A percentile compares a stretch with the other conserved stretches of the same genome.
These are phyloP conservation scores for Syngnathoides biaculeatus DNA, from an alignment of 2,113 vertebrate genomes.

Conservation along the genomic window DNA sequence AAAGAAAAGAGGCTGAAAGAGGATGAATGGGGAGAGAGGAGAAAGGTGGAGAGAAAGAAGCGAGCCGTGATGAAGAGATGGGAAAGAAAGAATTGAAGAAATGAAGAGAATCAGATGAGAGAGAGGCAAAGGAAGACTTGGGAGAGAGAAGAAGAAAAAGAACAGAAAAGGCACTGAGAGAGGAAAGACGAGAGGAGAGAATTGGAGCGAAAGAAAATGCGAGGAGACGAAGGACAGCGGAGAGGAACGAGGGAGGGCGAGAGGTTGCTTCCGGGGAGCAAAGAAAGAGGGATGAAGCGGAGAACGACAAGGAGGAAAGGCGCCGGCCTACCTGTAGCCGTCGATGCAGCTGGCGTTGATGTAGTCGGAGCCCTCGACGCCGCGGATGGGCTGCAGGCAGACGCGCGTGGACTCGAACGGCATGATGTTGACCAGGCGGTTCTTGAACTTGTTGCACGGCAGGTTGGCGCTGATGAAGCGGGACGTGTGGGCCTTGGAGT, in stretches of 20 bases:
- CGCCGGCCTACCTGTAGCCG: slow-evolving; percentile 81
- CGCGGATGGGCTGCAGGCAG: slow-evolving; percentile 93
- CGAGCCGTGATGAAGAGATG: not conserved
- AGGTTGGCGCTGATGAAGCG: slow-evolving; percentile 97
- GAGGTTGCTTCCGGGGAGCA: not conserved
- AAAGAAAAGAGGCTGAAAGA: not conserved
- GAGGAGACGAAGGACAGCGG: slow-evolving; percentile 15
- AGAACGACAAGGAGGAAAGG: not conserved
- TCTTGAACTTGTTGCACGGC: slow-evolving; percentile 98
- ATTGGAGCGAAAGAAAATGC: not conserved
- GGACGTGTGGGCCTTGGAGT: slow-evolving; percentile 94
- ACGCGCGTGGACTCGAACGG: slow-evolving; percentile 92
- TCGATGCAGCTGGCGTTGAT: slow-evolving; percentile 97
- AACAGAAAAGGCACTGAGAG: slow-evolving; percentile 19
- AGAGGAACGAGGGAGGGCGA: not conserved
- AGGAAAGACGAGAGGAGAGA: slow-evolving; percentile 8
- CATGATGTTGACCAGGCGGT: slow-evolving; percentile 96
- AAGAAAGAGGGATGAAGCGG: not conserved
- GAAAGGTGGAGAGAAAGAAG: not conserved
- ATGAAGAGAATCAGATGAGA: not conserved
- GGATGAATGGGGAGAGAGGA: slow-evolving; percentile 3
- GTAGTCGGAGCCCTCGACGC: slow-evolving; percentile 93
- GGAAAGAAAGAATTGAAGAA: not conserved
- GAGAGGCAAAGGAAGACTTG: not conserved
- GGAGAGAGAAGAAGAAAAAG: slow-evolving; percentile 1